Base-by-base conservation (phyloP, 2,113 vertebrate species). In the Psittacula cyanocephala region DNA sequence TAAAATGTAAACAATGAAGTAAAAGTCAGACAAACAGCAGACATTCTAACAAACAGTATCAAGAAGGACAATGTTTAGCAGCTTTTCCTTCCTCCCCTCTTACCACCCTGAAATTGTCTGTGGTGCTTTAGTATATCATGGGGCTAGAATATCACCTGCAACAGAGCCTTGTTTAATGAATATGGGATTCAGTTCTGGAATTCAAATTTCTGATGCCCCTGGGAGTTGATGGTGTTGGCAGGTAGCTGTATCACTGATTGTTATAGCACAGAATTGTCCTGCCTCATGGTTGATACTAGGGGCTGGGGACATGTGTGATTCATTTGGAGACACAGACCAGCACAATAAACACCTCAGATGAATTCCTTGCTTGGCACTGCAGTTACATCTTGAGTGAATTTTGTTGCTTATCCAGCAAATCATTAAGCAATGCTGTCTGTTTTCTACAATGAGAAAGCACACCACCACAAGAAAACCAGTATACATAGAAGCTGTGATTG, bases 291-390 rank as follows among this genome's bases (percentile, higher is more conserved):
- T 92, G 47, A 47, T 63, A 60, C 5, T 3, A 3, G 5, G 37
- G 65, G 4, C 39, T 87, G 23, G 18, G 69, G 43, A 81, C 0
- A 4, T 7, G 11, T 0, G 0, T 55, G 70, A 44, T 33, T 89
- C 23, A 47, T 84, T 92, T 81, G 41, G 60, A 81, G 35, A 17
- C 33, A 47, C 8, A 80, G 44, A 62, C 47, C 39, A 62, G 57
- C 53, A 70, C n/a, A 18, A 27, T 59, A 80, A 88, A 67, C 10
- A n/a, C 28, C 60, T 69, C 53, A 59, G 28, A 35, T 69, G 20
- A 81, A 75, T 95, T 92, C 18, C n/a, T 77, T 77, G 29, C 27
- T 86, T 88, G 60, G 46, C 29, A n/a, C 17, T 68, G 50, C 20
- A 31, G 27, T 50, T 93, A 39, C 29, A 2, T 28, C 24, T 65